phyloP scores from a whole-genome alignment of 2,113 vertebrate species.

The Perca fluviatilis region DNA sequence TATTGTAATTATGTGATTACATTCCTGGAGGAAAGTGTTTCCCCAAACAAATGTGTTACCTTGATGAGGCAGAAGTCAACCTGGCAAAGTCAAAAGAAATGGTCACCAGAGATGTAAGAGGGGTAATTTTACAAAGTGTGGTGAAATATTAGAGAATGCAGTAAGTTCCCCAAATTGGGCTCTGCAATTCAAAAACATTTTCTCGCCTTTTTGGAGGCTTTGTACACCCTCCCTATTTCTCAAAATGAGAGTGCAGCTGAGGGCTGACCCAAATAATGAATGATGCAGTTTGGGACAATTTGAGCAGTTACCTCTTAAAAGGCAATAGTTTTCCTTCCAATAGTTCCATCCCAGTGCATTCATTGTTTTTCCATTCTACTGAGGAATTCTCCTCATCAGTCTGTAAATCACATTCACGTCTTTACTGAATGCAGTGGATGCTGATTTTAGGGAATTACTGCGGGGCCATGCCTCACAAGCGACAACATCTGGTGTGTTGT shows the following conservation, averaged over 20 bases:
- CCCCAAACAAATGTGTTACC: background rate
- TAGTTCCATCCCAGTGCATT: background rate
- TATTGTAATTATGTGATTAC: conserved; percentile 23
- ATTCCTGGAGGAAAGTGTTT: conserved; percentile 1
- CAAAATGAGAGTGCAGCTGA: conserved; percentile 1
- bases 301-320: conserved; percentile 48
- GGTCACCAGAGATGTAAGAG: background rate
- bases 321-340: conserved; percentile 7
- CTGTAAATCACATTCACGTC: conserved; percentile 25
- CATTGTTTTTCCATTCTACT: conserved; percentile 27
- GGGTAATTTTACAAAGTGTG: conserved; percentile 18
- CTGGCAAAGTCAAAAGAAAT: too few relatives aligned
- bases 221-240: conserved; percentile 18
- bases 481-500: conserved; percentile 19
- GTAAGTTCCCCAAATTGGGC: conserved; percentile 14
- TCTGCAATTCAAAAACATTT: conserved; percentile 15
- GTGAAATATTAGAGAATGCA: conserved; percentile 18
- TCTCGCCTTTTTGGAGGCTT: background rate
- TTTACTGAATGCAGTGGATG: background rate
- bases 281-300: conserved; percentile 36
- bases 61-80: background rate
- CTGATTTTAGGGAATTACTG: conserved; percentile 19
- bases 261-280: background rate
- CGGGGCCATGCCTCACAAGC: background rate
- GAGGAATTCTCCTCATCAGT: conserved; percentile 25